phyloP scores from a whole-genome alignment of 2,888 invertebrate species.

The Hypsopygia costalis region DNA sequence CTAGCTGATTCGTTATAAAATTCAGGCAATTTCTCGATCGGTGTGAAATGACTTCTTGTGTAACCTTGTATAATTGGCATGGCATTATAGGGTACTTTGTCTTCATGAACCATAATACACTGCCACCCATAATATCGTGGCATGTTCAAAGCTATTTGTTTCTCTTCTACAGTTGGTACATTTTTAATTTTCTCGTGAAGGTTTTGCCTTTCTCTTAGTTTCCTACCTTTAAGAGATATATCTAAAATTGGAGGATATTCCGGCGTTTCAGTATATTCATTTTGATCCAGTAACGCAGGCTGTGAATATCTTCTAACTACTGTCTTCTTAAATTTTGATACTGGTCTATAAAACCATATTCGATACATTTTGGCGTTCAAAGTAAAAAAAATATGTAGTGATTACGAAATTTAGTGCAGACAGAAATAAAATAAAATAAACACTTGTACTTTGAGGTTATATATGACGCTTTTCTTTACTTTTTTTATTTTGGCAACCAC shows the following conservation, averaged over 20 bases:
- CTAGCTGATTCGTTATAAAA: conserved; percentile 72
- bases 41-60: conserved; percentile 88
- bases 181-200: conserved; percentile 82
- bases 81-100: conserved; percentile 82
- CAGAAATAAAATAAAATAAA: no score
- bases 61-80: conserved; percentile 86
- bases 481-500: no score
- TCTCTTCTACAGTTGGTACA: conserved; percentile 89
- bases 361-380: conserved; percentile 63
- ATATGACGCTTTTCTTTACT: no score
- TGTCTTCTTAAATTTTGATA: conserved; percentile 49
- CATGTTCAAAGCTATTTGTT: conserved; percentile 90
- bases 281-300: conserved; percentile 43
- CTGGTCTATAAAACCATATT: conserved; percentile 46
- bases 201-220: conserved; percentile 60
- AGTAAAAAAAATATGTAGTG: no score
- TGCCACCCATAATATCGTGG: conserved; percentile 90
- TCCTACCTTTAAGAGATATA: conserved; percentile 67
- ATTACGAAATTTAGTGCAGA: no score
- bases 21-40: conserved; percentile 80
- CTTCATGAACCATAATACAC: conserved; percentile 82
- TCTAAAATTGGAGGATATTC: conserved; percentile 84
- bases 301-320: conserved; percentile 42
- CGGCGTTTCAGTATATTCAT: conserved; percentile 64
- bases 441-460: no score